Base-by-base conservation (phyloP, 2,113 vertebrate genomes). In the Cryptomyrus ogoouensis region DNA sequence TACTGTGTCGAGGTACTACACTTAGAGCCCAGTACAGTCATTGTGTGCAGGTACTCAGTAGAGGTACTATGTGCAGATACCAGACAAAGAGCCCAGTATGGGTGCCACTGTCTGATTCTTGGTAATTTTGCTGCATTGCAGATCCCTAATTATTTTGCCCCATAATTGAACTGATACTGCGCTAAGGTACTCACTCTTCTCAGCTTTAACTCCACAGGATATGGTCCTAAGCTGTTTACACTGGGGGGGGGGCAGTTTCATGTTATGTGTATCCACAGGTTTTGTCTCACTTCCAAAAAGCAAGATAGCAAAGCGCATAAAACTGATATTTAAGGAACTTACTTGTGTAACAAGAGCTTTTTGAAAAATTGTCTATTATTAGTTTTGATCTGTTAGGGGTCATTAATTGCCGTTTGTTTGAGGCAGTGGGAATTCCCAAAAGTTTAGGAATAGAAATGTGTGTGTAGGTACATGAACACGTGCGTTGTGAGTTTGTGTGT, bases 61-160 rank as follows among this genome's bases (percentile, higher is more conserved):
- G 3, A 77, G 70, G 0, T 13, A 31, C 9, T 27, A 1, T 39
- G 31, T 77, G n/a, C 15, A 24, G n/a, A 0, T 39, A 77, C 31
- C 77, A 83, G 5, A 39, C 77, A 5, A 0, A 83, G 77, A 5
- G 31, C 42, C 8, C 17, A 52, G 70, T 39, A 39, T 1, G 39
- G 19, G 70, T 89, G 27, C 70, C 31, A 66, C 58, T 39, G 4
- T 31, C 27, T 21, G 31, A 31, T 39, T 46, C 49, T 31, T 74
- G 47, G 7, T 89, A 74, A 8, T 89, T 66, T 56, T 89, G 47
- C 46, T 77, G 88, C 46, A 89, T 80, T 89, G 47, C 70, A 80
- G 88, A 83, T 89, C 62, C 46, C 66, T 74, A 46, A 49, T n/a
- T 49, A 27, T n/a, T 49, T 35, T 87, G 13, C 31, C 5, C 44